phyloP scores from a whole-genome alignment of 2,113 vertebrate genomes.

The Megalops atlanticus region DNA sequence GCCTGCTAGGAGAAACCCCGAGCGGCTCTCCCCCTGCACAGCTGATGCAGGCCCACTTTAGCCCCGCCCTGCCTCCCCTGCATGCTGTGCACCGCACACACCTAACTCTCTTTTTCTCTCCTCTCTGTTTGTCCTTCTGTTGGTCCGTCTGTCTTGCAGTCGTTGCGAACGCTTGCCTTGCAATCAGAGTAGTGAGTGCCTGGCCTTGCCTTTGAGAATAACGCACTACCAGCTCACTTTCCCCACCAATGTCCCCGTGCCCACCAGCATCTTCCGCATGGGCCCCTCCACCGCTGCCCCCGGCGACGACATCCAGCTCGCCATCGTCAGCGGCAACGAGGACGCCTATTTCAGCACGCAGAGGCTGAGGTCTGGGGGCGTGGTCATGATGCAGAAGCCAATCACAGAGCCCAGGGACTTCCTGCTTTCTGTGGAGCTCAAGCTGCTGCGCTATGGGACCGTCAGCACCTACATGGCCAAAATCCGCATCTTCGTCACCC shows the following conservation, averaged over 20 bases:
- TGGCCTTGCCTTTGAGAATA: constrained; percentile 93
- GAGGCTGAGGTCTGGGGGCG: constrained; percentile 76
- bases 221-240: constrained; percentile 97
- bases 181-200: constrained; percentile 92
- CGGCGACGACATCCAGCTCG: constrained; percentile 86
- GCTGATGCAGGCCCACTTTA: constrained; percentile 47
- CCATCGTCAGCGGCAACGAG: constrained; percentile 87
- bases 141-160: constrained; percentile 87
- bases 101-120: constrained; percentile 51
- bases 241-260: constrained; percentile 91
- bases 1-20: constrained; percentile 1
- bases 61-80: constrained; percentile 69
- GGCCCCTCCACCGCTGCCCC: constrained; percentile 82
- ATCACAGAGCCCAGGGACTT: constrained; percentile 84
- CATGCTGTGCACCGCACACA: too few species aligned
- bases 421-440: constrained; percentile 87
- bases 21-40: neutral
- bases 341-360: constrained; percentile 84
- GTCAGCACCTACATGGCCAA: constrained; percentile 85
- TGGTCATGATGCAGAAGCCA: constrained; percentile 82
- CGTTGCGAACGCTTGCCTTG: constrained; percentile 99
- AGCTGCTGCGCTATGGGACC: constrained; percentile 78
- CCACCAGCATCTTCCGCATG: constrained; percentile 96
- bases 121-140: constrained; percentile 74
- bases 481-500: constrained; percentile 87